These are phyloP conservation scores for Chrysina gloriosa DNA, from an alignment of 2,888 invertebrate genomes.

Conservation along the genomic window DNA sequence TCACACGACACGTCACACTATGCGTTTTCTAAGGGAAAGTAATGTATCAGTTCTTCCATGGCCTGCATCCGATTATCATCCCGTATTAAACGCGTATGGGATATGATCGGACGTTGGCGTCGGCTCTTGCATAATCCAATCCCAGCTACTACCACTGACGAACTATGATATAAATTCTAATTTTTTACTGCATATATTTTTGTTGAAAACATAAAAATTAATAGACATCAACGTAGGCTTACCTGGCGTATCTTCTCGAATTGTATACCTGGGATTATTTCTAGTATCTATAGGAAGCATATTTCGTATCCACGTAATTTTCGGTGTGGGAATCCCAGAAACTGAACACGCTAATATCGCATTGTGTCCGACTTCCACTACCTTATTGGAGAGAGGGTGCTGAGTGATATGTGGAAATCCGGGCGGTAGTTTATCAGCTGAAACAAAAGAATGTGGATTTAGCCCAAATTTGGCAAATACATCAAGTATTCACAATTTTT, in stretches of 20 bases:
- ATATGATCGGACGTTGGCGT: too few relatives aligned
- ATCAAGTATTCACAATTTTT: too few relatives aligned
- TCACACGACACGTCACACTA: too few relatives aligned
- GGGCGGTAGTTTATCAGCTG: constrained; percentile 87
- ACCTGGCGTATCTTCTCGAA: constrained; percentile 85
- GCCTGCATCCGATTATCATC: too few relatives aligned
- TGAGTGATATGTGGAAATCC: constrained; percentile 93
- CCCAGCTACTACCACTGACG: too few relatives aligned
- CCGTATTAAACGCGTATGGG: too few relatives aligned
- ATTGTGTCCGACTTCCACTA: constrained; percentile 95
- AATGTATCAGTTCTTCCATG: too few relatives aligned
- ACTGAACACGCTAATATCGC: constrained; percentile 92
- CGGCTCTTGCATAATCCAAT: too few relatives aligned
- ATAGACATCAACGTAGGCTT: constrained; percentile 55
- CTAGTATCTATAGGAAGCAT: constrained; percentile 87
- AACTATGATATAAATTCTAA: too few relatives aligned
- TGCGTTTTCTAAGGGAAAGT: too few relatives aligned
- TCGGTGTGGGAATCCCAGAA: constrained; percentile 83
- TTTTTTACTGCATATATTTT: too few relatives aligned
- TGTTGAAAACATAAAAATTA: too few relatives aligned
- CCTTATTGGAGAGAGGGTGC: constrained; percentile 91
- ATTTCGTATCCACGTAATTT: constrained; percentile 94
- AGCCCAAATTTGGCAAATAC: neutral
- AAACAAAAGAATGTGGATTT: constrained; percentile 56
- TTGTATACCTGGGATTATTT: constrained; percentile 85